Percentiles rank a stretch among this genome's conserved stretches.
Conservation (phyloP, 1,140 invertebrate genomes). For the Asobara japonica region DNA sequence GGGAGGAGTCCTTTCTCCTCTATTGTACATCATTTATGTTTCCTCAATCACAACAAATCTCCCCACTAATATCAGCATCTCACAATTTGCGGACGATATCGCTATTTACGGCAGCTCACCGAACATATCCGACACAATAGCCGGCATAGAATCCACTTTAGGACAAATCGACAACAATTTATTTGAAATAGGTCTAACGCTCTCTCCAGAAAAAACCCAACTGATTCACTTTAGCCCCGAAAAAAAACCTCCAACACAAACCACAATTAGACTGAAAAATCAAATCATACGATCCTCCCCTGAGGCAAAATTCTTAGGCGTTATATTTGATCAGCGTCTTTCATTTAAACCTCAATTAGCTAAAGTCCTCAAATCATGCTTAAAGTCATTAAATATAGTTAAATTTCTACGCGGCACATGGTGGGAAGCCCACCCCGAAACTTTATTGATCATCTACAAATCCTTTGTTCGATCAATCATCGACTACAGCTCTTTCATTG, state of each 20-base stretch:
- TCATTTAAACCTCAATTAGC: not conserved
- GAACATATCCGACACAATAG: not conserved
- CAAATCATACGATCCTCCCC: not conserved
- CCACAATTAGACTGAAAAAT: not conserved
- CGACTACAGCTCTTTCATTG: no score
- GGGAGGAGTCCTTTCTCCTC: slow-evolving; percentile 5
- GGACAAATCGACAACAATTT: no score
- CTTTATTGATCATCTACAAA: no score
- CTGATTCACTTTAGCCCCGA: slow-evolving; percentile 15
- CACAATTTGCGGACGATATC: slow-evolving; percentile 31
- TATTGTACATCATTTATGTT: slow-evolving; percentile 19
- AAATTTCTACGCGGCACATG: no score
- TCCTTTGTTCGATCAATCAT: no score
- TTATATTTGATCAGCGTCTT: slow-evolving; percentile 13
- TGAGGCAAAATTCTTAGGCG: not conserved
- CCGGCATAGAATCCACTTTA: not conserved
- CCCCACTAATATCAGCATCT: not conserved
- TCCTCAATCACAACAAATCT: slow-evolving; percentile 6
- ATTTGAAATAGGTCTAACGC: not conserved
- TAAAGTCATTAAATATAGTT: no score
- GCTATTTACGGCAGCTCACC: not conserved
- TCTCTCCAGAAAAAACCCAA: slow-evolving; percentile 19
- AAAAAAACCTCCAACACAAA: not conserved
- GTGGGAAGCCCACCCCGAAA: no score
- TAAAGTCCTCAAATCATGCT: not conserved